These are phyloP conservation scores for Xanthia icteritia DNA, from an alignment of 2,888 invertebrate species.

Conservation along the genomic window DNA sequence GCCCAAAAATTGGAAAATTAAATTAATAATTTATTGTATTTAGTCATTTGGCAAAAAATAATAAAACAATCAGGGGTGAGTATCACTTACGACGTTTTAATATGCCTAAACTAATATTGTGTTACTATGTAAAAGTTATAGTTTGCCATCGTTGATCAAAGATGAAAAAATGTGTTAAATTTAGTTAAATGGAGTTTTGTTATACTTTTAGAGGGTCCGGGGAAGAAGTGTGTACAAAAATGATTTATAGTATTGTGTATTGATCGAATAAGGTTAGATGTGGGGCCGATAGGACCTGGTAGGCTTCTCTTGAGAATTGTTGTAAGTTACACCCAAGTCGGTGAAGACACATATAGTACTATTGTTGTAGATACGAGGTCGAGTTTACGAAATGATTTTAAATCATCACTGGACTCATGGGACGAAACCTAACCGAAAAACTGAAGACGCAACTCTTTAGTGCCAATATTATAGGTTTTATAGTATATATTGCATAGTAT, in stretches of 20 bases:
- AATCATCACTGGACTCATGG: conserved; percentile 73
- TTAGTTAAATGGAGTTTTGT: conserved; percentile 88
- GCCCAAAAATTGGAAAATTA: conserved; percentile 73
- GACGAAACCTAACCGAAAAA: conserved; percentile 36
- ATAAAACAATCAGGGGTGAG: conserved; percentile 73
- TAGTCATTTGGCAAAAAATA: conserved; percentile 68
- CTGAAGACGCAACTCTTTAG: conserved; percentile 40
- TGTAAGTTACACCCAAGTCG: conserved; percentile 85
- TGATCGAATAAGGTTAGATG: conserved; percentile 84
- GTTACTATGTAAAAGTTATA: conserved; percentile 88
- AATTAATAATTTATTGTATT: conserved; percentile 78
- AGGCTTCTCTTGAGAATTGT: conserved; percentile 86
- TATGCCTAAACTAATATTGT: conserved; percentile 88
- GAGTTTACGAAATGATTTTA: conserved; percentile 67
- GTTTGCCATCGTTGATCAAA: conserved; percentile 90
- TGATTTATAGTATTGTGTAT: conserved; percentile 89
- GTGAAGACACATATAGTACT: conserved; percentile 89
- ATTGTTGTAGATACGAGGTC: conserved; percentile 83
- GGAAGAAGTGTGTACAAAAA: conserved; percentile 85
- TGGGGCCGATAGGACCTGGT: conserved; percentile 77
- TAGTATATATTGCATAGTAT: conserved; percentile 61
- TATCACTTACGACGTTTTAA: conserved; percentile 75
- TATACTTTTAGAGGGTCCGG: conserved; percentile 85
- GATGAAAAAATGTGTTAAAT: conserved; percentile 86
- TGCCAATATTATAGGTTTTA: conserved; percentile 63